phyloP scores from a whole-genome alignment of 2,113 vertebrate genomes.

The Heliornis fulica region DNA sequence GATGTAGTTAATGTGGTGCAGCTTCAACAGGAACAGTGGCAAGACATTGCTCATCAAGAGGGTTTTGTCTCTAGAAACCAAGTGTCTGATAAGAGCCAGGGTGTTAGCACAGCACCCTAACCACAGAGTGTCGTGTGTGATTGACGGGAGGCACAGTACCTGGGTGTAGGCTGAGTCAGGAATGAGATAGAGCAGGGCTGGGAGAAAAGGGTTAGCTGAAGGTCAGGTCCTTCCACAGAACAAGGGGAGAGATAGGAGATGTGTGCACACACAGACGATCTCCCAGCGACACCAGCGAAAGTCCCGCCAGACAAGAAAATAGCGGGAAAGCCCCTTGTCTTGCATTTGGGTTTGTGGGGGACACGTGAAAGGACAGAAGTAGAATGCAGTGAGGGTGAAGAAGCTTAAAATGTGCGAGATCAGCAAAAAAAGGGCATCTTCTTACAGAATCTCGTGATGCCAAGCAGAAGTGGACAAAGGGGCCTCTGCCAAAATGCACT shows the following conservation, averaged over 20 bases:
- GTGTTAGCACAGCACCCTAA: neutral
- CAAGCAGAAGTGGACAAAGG: neutral
- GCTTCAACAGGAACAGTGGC: accelerated
- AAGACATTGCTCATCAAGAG: neutral
- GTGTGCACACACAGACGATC: accelerated
- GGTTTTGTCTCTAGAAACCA: neutral
- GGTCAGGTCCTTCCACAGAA: neutral
- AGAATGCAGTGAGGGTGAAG: neutral
- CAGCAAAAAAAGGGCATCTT: neutral
- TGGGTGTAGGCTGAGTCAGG: neutral
- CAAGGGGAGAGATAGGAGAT: neutral
- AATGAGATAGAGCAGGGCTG: neutral
- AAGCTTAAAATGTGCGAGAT: neutral
- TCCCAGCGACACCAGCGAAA: neutral
- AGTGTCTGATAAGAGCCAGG: neutral
- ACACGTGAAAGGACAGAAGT: neutral
- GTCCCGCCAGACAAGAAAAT: neutral
- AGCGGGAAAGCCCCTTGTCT: neutral
- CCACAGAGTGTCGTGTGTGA: neutral
- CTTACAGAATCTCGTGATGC: accelerated
- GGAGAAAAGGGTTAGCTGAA: neutral
- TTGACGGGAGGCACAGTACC: neutral
- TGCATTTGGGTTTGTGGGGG: neutral
- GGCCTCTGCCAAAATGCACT: neutral
- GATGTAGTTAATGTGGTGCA: neutral